A percentile compares a stretch with the other conserved stretches of the same genome.
phyloP scores from a whole-genome alignment of 1,140 invertebrate species.

The Mya arenaria region DNA sequence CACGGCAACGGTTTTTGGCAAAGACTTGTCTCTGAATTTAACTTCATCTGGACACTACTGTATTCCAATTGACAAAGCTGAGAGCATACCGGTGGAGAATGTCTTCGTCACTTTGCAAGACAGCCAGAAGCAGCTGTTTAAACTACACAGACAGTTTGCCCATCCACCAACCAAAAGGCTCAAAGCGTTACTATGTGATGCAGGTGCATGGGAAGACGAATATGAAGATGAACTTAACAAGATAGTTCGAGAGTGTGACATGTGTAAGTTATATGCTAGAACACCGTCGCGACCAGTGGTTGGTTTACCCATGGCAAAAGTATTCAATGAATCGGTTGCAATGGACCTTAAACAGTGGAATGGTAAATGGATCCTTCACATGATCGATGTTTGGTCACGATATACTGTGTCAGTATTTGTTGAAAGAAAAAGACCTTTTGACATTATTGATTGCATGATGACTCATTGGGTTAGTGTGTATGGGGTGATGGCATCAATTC shows the following conservation, averaged over 20 bases:
- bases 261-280: constrained; percentile 15
- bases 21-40: constrained; percentile 48
- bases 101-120: background rate
- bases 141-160: constrained; percentile 51
- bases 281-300: constrained; percentile 25
- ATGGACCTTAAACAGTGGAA: constrained; percentile 32
- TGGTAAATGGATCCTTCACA: constrained; percentile 30
- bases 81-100: constrained; percentile 6
- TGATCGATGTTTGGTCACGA: constrained; percentile 49
- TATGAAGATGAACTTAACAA: background rate
- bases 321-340: constrained; percentile 23
- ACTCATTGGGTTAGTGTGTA: constrained; percentile 35
- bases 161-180: constrained; percentile 31
- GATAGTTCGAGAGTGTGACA: constrained; percentile 6
- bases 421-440: constrained; percentile 8
- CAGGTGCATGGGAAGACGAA: constrained; percentile 34
- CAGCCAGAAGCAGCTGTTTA: constrained; percentile 7
- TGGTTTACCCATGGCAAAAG: constrained; percentile 14
- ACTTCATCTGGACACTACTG: constrained; percentile 56
- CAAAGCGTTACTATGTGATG: constrained; percentile 35
- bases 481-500: constrained; percentile 34
- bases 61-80: constrained; percentile 49
- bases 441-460: constrained; percentile 40
- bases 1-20: constrained; percentile 52
- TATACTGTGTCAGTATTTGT: constrained; percentile 34